Evolutionary conservation across 2,888 invertebrate species (phyloP), one percentile per base, ranked within the genome.

Genomic region (Orthonevra nobilis): DNA sequence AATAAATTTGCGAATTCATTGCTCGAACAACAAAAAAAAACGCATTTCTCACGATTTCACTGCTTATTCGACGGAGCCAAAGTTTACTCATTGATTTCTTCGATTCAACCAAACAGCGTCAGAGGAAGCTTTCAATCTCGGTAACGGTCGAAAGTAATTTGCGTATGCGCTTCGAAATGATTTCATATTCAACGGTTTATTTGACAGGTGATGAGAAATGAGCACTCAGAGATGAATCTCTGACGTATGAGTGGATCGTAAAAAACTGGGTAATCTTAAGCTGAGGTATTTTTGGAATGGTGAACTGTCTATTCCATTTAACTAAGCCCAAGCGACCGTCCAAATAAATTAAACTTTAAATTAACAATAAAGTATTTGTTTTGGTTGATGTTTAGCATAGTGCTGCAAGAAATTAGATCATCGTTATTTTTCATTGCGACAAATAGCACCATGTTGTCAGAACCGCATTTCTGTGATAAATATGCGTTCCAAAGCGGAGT

Each of bases 41-140:
- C 50, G 6, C 28, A 64, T 46, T 56, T 64, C 69, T 56, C 75
- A 58, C 63, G 77, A 77, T 77, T 77, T 77, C 77, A 72, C 77
- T 77, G 50, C 23, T n/a, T n/a, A n/a, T n/a, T 40, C 32, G 34
- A 7, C 28, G 40, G 23, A 23, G 38, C 10, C 30, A 26, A 7
- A 44, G 30, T 58, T 58, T 50, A 58, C 48, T 36, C 20, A 58
- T 28, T 34, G 38, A 19, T 73, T 66, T 34, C 32, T 73, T 44
- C 19, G 17, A 20, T 20, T n/a, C 26, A 26, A 50, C 12, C 17
- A 61, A 40, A 19, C 19, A 38, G 10, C 10, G 7, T 23, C 58
- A 1, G 26, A 14, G 30, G 46, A 66, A 68, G 69, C 36, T 42
- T 56, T 54, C 4, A 23, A 30, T 52, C 66, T 64, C 12, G 36